phyloP scores from a whole-genome alignment of 2,797 vertebrate species.

The Falco berigora region DNA sequence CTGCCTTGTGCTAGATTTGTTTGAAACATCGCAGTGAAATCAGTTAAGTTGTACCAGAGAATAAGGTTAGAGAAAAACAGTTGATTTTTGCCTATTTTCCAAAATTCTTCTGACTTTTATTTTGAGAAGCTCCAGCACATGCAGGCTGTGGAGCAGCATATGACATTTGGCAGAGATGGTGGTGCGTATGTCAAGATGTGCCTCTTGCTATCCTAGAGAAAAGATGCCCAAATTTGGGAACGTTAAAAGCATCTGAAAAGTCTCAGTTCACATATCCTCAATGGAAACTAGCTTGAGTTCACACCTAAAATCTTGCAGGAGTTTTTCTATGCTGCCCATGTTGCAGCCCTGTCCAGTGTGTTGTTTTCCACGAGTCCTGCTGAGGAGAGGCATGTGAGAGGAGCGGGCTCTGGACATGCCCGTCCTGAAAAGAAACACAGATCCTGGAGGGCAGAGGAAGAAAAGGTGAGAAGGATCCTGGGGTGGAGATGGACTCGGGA shows the following conservation, averaged over 20 bases:
- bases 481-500: neutral
- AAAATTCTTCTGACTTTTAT: neutral
- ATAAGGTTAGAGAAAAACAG: neutral
- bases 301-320: neutral
- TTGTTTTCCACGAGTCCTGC: neutral
- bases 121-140: neutral
- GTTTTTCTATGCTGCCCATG: neutral
- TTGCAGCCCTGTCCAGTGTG: neutral
- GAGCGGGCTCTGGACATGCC: neutral
- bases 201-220: neutral
- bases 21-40: neutral
- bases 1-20: neutral
- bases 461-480: neutral
- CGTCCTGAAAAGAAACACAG: neutral
- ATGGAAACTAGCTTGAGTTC: neutral
- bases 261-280: neutral
- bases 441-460: neutral
- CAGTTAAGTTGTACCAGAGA: neutral
- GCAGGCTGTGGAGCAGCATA: neutral
- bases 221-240: slow-evolving; percentile 40
- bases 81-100: neutral
- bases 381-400: neutral
- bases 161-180: slow-evolving; percentile 23
- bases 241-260: neutral
- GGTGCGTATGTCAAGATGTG: neutral